A percentile compares a stretch with the other conserved stretches of the same genome.
These are phyloP conservation scores for Egretta garzetta DNA, from an alignment of 2,113 vertebrate species.

Conservation along the genomic window DNA sequence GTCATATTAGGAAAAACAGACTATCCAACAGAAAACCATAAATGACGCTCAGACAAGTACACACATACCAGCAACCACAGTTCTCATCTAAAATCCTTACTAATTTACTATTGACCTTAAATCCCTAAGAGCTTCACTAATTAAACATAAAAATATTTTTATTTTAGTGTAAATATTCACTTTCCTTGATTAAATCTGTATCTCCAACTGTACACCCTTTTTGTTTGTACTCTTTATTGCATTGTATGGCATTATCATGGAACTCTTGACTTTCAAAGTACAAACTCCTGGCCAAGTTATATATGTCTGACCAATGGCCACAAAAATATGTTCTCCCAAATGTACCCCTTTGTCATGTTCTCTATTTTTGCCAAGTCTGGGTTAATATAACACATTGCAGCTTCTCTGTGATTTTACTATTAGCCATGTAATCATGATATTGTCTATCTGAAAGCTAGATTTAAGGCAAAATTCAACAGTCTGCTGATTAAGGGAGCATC, in stretches of 20 bases:
- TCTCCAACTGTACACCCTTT: background rate
- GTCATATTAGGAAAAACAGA: background rate
- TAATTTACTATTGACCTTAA: background rate
- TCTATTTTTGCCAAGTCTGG: background rate
- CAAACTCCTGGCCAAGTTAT: background rate
- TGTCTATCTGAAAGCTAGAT: background rate
- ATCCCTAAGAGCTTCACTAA: background rate
- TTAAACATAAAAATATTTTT: background rate
- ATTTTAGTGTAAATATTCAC: background rate
- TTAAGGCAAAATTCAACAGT: background rate
- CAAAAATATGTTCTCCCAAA: background rate
- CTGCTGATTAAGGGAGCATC: background rate
- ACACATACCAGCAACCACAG: background rate
- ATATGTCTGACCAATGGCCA: background rate
- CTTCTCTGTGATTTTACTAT: background rate
- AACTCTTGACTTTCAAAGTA: background rate
- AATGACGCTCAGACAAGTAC: background rate
- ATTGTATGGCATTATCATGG: background rate
- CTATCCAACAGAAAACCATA: background rate
- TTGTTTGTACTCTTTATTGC: background rate
- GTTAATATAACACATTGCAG: background rate
- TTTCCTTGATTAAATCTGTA: background rate
- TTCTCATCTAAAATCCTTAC: background rate
- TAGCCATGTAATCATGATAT: background rate
- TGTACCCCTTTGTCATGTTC: background rate